Base-by-base conservation (phyloP, 2,888 invertebrate genomes). In the Cinara cedri region DNA sequence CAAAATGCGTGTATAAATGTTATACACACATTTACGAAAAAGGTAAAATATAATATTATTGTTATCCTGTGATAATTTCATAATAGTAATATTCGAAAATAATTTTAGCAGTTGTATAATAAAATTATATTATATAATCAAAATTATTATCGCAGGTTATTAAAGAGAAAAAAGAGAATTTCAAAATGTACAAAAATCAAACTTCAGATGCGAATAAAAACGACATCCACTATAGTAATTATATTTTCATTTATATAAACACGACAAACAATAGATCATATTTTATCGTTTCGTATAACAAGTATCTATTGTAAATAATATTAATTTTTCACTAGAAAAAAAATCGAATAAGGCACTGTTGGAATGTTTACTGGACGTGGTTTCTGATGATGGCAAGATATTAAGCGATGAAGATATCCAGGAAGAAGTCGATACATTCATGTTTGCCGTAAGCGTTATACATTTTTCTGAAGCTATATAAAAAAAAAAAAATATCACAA, bases 11-110 rank as follows among this genome's bases (percentile, higher is more conserved):
- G 87, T 24, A 84, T 90, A 8, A 83, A 85, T 14, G 84, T 87
- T 2, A 86, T 90, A 60, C 89, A 90, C 82, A 84, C 83, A 11
- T 90, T 90, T 82, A 88, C 89, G 0, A 85, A 86, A 66, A 86
- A 87, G 83, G 89, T 89, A 82, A n/a, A n/a, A n/a, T n/a, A n/a
- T n/a, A n/a, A n/a, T n/a, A n/a, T n/a, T n/a, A n/a, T n/a, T n/a
- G n/a, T n/a, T n/a, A n/a, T n/a, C n/a, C n/a, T n/a, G n/a, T n/a
- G n/a, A n/a, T n/a, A n/a, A n/a, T n/a, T n/a, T n/a, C n/a, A n/a
- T n/a, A n/a, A n/a, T n/a, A n/a, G n/a, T 60, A 13, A 19, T 24
- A 4, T 8, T 11, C 21, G 14, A 24, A 26, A 42, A 11, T 16
- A 60, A 16, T 24, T 2, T 3, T 26, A 60, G 1, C 13, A 13